A percentile compares a stretch with the other conserved stretches of the same genome.
phyloP scores from a whole-genome alignment of 2,797 vertebrate genomes.

The Austrolebias charrua region DNA sequence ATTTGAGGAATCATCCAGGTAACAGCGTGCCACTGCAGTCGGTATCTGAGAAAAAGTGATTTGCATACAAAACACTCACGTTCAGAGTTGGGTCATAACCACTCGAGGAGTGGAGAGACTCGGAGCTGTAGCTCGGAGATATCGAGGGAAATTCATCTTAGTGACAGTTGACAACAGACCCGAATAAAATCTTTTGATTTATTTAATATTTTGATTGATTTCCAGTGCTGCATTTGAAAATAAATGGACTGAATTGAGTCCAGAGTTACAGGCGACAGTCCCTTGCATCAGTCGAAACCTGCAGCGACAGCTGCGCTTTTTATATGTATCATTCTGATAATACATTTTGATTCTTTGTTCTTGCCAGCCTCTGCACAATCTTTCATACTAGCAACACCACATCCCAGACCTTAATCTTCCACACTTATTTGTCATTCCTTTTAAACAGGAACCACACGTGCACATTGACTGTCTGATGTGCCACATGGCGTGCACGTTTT shows the following conservation, averaged over 20 bases:
- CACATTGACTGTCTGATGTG: conserved; percentile 38
- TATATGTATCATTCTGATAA: conserved; percentile 22
- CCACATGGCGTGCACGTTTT: not conserved
- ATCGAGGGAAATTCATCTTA: conserved; percentile 36
- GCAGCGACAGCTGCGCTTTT: conserved; percentile 2
- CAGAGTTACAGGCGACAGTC: conserved; percentile 35
- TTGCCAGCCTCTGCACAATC: conserved; percentile 30
- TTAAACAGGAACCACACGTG: conserved; percentile 37
- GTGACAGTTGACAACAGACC: conserved; percentile 31
- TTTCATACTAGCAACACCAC: conserved; percentile 21
- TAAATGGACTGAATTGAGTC: conserved; percentile 21
- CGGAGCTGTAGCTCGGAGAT: not conserved
- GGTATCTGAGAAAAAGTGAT: conserved; percentile 19
- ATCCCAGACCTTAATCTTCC: conserved; percentile 35
- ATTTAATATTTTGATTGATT: conserved; percentile 39
- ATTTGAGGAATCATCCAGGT: conserved; percentile 55
- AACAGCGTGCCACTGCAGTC: conserved; percentile 33
- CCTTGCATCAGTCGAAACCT: conserved; percentile 45
- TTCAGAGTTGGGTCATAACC: conserved; percentile 26
- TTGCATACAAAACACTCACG: conserved; percentile 36
- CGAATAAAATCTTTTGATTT: conserved; percentile 21
- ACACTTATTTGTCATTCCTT: conserved; percentile 38
- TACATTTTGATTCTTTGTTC: conserved; percentile 45
- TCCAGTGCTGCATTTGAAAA: conserved; percentile 17
- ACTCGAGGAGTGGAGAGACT: conserved; percentile 15